Evolutionary conservation across 2,113 vertebrate genomes (phyloP), one percentile per base, ranked within the genome.

Genomic region (Argyrosomus japonicus): DNA sequence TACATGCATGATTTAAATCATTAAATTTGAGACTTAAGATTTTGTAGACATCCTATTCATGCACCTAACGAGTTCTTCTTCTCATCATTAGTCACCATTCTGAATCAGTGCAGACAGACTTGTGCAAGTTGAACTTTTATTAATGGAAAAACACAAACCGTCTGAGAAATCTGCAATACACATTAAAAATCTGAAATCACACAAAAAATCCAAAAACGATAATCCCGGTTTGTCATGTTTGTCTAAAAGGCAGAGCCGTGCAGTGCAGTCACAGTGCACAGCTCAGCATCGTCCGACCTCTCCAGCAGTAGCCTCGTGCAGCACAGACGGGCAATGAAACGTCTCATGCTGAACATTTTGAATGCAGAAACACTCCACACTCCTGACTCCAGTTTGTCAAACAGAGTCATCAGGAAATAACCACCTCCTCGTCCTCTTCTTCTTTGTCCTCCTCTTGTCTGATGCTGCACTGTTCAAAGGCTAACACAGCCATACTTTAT

Each of bases 181-280:
- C 7, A 32, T 13, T 2, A 72, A 73, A 78, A 80, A 83, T 32
- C 5, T 32, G 32, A 60, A 75, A 75, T 13, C 23, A 8, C 6
- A 84, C 78, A 87, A 63, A 67, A 65, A 36, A 47, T n/a, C 27
- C 3, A 72, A 74, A 74, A 69, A 13, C 1, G 53, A 60, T n/a
- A 8, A 61, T 50, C 29, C 63, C 60, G 58, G 17, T 62, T 67
- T 53, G 50, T 40, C 13, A 5, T 14, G n/a, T 43, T 68, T n/a
- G 32, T 65, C 27, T 18, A 51, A 72, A 77, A 45, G 58, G 56
- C 54, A 65, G 57, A 65, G 48, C 45, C 1, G 13, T 47, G 68
- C 51, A 29, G 62, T 4, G 19, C 70, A 50, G 36, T 27, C 3
- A 51, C 29, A 57, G 75, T 0, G 40, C 62, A n/a, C 71, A 21